phyloP scores from a whole-genome alignment of 2,888 invertebrate species.

The Stenodera caucasica region DNA sequence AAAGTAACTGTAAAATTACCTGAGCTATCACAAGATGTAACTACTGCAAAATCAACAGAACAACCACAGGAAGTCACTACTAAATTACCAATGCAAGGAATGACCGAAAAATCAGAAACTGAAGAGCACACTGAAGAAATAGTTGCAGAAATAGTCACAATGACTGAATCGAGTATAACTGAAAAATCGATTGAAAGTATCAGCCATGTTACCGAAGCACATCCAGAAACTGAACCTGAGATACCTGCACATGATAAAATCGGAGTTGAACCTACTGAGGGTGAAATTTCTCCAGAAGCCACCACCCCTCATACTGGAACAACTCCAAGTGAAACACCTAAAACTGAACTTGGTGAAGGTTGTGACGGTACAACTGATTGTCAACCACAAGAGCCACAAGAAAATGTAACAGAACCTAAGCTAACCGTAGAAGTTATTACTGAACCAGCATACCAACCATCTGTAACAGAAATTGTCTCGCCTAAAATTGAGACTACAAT shows the following conservation, averaged over 20 bases:
- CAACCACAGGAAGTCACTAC: not conserved
- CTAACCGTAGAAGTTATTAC: conserved; percentile 22
- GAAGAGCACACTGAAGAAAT: conserved; percentile 22
- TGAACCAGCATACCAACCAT: conserved; percentile 9
- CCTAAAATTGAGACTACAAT: not conserved
- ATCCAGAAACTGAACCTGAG: conserved; percentile 16
- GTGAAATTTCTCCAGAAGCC: not conserved
- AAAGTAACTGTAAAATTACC: conserved; percentile 11
- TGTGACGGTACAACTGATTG: not conserved
- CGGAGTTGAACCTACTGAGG: not conserved
- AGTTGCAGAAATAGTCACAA: conserved; percentile 20
- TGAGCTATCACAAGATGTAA: conserved; percentile 15
- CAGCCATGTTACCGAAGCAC: conserved; percentile 27
- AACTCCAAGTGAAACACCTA: not conserved
- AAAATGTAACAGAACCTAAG: conserved; percentile 16
- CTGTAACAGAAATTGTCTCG: conserved; percentile 26
- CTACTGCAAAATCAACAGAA: conserved; percentile 11
- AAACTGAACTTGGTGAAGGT: not conserved
- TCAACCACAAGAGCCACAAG: conserved; percentile 5
- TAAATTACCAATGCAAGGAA: too few species aligned
- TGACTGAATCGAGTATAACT: conserved; percentile 26
- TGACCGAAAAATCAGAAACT: conserved; percentile 21
- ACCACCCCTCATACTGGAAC: not conserved
- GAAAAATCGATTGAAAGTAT: conserved; percentile 24
- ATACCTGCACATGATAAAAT: conserved; percentile 8